These are phyloP conservation scores for Psix sp. DNA, from an alignment of 1,140 invertebrate species.

Conservation along the genomic window DNA sequence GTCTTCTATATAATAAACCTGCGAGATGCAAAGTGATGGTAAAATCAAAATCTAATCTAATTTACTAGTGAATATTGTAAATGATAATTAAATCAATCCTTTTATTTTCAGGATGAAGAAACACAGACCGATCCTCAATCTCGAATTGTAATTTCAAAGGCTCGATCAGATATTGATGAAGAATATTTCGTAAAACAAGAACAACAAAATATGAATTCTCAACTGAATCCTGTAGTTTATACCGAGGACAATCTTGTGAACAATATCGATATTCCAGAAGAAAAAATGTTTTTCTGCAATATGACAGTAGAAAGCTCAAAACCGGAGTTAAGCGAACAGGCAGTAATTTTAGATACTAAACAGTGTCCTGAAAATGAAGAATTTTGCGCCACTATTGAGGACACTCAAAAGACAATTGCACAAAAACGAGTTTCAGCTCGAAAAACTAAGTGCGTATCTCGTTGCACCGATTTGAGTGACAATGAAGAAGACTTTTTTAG, in stretches of 20 bases:
- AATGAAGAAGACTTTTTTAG: constrained; percentile 68
- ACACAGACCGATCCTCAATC: constrained; percentile 71
- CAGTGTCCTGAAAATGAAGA: no score
- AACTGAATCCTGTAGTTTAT: constrained; percentile 20
- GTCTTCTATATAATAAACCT: constrained; percentile 73
- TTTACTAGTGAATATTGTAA: background rate
- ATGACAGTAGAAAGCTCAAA: constrained; percentile 62
- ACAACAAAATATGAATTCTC: constrained; percentile 41
- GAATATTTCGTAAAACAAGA: constrained; percentile 72
- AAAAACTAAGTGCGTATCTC: constrained; percentile 63
- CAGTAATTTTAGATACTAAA: no score
- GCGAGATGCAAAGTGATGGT: constrained; percentile 64
- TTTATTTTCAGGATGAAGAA: constrained; percentile 65
- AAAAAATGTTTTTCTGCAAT: constrained; percentile 73
- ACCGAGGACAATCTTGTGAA: constrained; percentile 9
- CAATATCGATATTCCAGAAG: constrained; percentile 52
- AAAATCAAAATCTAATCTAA: constrained; percentile 13
- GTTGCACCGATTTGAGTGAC: constrained; percentile 62
- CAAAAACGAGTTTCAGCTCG: constrained; percentile 64
- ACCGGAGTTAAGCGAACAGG: no score
- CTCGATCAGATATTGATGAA: constrained; percentile 38
- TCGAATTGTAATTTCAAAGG: constrained; percentile 62
- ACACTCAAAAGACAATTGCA: constrained; percentile 22
- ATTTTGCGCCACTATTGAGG: background rate
- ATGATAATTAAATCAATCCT: constrained; percentile 8